Conservation (phyloP, 2,888 invertebrate species). For the Drosophila prostipennis region DNA sequence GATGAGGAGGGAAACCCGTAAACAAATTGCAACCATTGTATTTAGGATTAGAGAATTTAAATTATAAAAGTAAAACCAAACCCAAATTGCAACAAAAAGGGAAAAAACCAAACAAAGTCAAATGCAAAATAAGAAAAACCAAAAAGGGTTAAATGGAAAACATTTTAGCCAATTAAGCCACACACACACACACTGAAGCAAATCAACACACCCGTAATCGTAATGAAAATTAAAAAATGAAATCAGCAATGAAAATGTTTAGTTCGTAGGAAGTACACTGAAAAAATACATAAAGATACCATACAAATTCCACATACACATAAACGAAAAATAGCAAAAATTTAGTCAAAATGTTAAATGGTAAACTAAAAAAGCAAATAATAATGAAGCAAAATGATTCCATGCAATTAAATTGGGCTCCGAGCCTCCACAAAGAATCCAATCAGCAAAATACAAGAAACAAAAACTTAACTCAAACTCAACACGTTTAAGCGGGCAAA, state of each 20-base stretch:
- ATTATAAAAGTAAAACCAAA: slow-evolving; percentile 43
- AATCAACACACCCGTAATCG: slow-evolving; percentile 56
- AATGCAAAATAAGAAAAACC: slow-evolving; percentile 54
- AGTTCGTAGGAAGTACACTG: slow-evolving; percentile 72
- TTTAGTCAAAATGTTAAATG: slow-evolving; percentile 72
- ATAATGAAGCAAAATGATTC: slow-evolving; percentile 37
- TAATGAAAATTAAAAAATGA: slow-evolving; percentile 49
- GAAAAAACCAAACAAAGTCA: slow-evolving; percentile 18
- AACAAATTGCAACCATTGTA: slow-evolving; percentile 63
- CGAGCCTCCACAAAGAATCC: slow-evolving; percentile 28
- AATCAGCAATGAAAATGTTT: slow-evolving; percentile 69
- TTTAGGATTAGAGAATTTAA: slow-evolving; percentile 77
- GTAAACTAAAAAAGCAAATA: slow-evolving; percentile 56
- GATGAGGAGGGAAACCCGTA: slow-evolving; percentile 30
- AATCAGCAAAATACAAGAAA: slow-evolving; percentile 33
- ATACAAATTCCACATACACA: slow-evolving; percentile 48
- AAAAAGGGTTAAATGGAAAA: slow-evolving; percentile 35
- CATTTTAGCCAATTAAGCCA: slow-evolving; percentile 68
- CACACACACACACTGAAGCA: slow-evolving; percentile 35
- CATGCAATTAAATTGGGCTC: slow-evolving; percentile 55
- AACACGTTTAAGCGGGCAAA: slow-evolving; percentile 52
- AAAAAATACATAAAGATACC: slow-evolving; percentile 55
- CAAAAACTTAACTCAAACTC: slow-evolving; percentile 30
- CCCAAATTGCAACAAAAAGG: slow-evolving; percentile 37
- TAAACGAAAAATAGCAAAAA: slow-evolving; percentile 62